phyloP scores from a whole-genome alignment of 2,888 invertebrate species.

The Tipula confusa region DNA sequence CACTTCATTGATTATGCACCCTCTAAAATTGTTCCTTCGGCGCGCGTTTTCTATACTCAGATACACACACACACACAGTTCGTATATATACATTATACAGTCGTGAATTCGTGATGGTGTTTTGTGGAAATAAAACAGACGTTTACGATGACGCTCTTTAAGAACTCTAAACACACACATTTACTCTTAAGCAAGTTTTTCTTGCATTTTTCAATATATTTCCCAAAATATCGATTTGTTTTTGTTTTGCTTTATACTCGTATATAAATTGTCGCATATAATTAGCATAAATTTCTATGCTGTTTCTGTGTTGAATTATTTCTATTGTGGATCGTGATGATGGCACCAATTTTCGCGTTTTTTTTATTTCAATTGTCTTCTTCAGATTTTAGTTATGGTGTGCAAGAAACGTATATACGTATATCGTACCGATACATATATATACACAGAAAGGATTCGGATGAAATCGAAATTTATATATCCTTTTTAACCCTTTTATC shows the following conservation, averaged over 20 bases:
- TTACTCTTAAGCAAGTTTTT: neutral
- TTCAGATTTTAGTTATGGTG: neutral
- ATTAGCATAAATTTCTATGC: constrained; percentile 4
- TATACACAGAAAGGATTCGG: neutral
- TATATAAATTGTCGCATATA: neutral
- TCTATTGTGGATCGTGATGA: neutral
- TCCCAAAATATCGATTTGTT: neutral
- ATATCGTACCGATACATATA: too few species aligned
- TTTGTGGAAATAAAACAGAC: neutral
- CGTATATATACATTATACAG: too few species aligned
- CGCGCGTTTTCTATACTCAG: neutral
- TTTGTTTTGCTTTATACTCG: neutral
- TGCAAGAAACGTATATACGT: neutral
- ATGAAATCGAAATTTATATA: neutral
- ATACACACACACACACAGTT: neutral
- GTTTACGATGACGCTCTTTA: neutral
- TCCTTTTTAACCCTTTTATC: neutral
- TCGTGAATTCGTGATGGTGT: neutral
- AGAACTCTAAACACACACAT: too few species aligned
- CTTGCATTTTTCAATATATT: neutral
- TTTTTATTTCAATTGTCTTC: neutral
- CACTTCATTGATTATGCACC: neutral
- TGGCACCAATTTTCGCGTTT: neutral
- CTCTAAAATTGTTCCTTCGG: neutral
- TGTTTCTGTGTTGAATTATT: neutral